Evolutionary conservation across 2,888 invertebrate species (phyloP), one percentile per base, ranked within the genome.

Genomic region (Apoderus coryli): DNA sequence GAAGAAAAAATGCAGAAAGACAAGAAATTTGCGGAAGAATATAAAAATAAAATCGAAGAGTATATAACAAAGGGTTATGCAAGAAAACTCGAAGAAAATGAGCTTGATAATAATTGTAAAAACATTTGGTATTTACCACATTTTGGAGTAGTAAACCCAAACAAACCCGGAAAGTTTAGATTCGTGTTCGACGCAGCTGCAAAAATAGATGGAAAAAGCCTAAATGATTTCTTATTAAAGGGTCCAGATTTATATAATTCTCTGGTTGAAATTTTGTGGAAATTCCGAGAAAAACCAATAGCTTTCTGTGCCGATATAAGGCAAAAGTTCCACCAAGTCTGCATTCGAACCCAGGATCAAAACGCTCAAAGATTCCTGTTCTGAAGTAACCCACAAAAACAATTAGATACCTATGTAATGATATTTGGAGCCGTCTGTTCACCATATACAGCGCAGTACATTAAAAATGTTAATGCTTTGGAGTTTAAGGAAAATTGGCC

Each of bases 401-500:
- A 16, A 16, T 16, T 16, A n/a, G 11, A 23, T 10, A 23, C 23
- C 15, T 22, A 29, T 4, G 23, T 22, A 2, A 25, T 16, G 16
- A 31, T 15, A 15, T 29, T 29, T 29, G 23, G 29, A 12, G 11
- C 29, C 14, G 23, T 29, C 5, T 29, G 14, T 3, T 29, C 29
- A 13, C 29, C 23, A 19, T 29, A 22, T 22, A 29, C 22, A 14
- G 29, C 29, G 14, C 29, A 29, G 9, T 29, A 29, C 14, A 14
- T 29, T 2, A 29, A 29, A 23, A 29, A 29, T 23, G 9, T 19
- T 14, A 29, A 29, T 29, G 29, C 23, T 13, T 13, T 23, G 9
- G 23, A 23, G 11, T 23, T 10, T 23, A 5, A 10, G 4, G 23
- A 23, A 10, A 6, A 23, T 9, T 29, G 7, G 22, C 23, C 29